A percentile compares a stretch with the other conserved stretches of the same genome.
phyloP scores from a whole-genome alignment of 1,140 invertebrate genomes.

The Marisa cornuarietis region DNA sequence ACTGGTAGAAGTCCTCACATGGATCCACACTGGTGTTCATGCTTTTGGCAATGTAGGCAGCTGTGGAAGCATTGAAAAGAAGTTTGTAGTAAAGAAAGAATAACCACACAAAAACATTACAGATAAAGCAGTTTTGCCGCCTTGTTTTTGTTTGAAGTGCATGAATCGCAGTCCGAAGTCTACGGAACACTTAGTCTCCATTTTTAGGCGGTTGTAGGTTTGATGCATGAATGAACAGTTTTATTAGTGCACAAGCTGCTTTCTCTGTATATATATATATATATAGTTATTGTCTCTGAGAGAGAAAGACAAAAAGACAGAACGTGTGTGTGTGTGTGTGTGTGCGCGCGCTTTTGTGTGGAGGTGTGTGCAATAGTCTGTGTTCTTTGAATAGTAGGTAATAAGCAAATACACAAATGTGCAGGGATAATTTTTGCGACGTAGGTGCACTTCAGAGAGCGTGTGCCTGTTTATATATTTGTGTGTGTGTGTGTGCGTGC shows the following conservation, averaged over 20 bases:
- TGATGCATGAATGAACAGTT: background rate
- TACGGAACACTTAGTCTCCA: background rate
- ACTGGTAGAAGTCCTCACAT: constrained; percentile 94
- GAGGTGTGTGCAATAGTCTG: too few species aligned
- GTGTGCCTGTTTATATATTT: too few species aligned
- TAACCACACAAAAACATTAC: background rate
- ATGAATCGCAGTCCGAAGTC: background rate
- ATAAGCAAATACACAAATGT: too few species aligned
- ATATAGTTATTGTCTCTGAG: too few species aligned
- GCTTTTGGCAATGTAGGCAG: constrained; percentile 62
- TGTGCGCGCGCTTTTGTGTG: too few species aligned
- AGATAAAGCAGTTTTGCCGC: background rate
- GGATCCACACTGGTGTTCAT: constrained; percentile 76
- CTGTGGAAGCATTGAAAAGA: background rate
- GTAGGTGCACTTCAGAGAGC: too few species aligned
- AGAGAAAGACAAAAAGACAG: too few species aligned
- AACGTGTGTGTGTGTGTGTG: too few species aligned
- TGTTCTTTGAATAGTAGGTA: too few species aligned
- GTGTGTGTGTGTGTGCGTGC: too few species aligned
- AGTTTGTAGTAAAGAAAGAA: too few species aligned
- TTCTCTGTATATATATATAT: background rate
- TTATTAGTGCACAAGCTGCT: background rate
- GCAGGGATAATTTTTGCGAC: too few species aligned
- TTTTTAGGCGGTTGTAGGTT: background rate
- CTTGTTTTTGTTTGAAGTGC: background rate